Percentiles rank a stretch among this genome's conserved stretches.
Conservation (phyloP, 2,888 invertebrate genomes). For the Caenorhabditis wallacei region DNA sequence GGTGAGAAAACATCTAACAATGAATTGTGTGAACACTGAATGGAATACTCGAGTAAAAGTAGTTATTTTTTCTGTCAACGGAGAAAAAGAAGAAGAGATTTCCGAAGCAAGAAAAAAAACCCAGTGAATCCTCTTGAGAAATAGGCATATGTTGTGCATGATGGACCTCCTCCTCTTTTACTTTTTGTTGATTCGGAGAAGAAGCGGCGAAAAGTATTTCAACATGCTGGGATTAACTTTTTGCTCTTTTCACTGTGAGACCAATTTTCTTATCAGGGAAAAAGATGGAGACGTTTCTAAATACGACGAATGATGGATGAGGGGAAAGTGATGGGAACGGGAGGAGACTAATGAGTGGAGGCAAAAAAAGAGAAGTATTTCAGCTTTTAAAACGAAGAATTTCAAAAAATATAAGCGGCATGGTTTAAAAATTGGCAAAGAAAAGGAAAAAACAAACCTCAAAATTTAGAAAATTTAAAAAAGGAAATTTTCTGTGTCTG, state of each 20-base stretch:
- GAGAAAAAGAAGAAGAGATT: slow-evolving; percentile 13
- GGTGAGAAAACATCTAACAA: slow-evolving; percentile 4
- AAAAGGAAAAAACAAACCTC: too few relatives aligned
- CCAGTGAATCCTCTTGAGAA: slow-evolving; percentile 58
- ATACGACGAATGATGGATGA: neutral
- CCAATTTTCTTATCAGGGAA: slow-evolving; percentile 4
- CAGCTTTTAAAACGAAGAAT: neutral
- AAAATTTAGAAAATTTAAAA: neutral
- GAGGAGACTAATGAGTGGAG: neutral
- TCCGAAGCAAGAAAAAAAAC: slow-evolving; percentile 10
- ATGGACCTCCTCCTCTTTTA: neutral
- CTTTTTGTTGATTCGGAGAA: slow-evolving; percentile 2
- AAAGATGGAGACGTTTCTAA: slow-evolving; percentile 1
- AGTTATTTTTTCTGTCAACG: slow-evolving; percentile 6
- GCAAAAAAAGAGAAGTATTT: neutral
- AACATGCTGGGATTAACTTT: slow-evolving; percentile 18
- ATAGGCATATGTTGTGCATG: slow-evolving; percentile 24
- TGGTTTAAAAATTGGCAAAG: slow-evolving; percentile 3
- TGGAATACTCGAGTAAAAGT: slow-evolving; percentile 12
- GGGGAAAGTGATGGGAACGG: neutral
- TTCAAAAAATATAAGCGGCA: neutral
- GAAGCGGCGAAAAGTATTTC: slow-evolving; percentile 17
- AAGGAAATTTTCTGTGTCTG: neutral
- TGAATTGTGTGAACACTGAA: neutral
- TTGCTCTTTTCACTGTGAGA: neutral